Evolutionary conservation across 2,797 vertebrate genomes (phyloP).

Genomic region (Neosilurus mollespiculum): DNA sequence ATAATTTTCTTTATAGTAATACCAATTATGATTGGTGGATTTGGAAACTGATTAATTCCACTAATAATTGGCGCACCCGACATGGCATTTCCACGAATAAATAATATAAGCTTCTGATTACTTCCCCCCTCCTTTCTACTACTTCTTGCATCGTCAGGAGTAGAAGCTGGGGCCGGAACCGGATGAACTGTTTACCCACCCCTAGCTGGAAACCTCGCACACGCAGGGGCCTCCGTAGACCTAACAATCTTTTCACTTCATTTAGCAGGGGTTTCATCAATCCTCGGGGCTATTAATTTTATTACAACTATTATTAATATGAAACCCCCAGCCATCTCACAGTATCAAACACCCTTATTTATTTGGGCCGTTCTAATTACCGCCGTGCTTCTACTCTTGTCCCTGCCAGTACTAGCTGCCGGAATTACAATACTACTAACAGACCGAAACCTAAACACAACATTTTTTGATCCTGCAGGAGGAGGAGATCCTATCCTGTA

Average conservation of each 20-base stretch:
- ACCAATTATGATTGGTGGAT: conserved; percentile 57
- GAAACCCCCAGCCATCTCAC: conserved; percentile 46
- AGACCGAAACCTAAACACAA: conserved; percentile 34
- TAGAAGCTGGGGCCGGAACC: conserved; percentile 54
- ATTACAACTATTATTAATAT: conserved; percentile 65
- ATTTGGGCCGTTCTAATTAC: conserved; percentile 50
- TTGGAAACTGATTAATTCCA: conserved; percentile 58
- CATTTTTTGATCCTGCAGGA: conserved; percentile 46
- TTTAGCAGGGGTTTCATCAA: conserved; percentile 35
- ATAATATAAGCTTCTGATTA: conserved; percentile 64
- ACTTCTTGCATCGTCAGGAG: neutral
- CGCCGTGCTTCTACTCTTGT: neutral
- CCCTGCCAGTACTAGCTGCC: neutral
- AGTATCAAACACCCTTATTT: conserved; percentile 58
- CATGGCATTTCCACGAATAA: conserved; percentile 58
- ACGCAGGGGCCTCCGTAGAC: conserved; percentile 54
- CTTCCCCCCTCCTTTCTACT: conserved; percentile 48
- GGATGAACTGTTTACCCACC: conserved; percentile 62
- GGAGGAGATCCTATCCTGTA: conserved; percentile 31
- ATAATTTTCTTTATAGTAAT: conserved; percentile 71
- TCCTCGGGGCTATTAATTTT: conserved; percentile 57
- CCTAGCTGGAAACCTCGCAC: conserved; percentile 24
- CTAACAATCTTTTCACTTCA: conserved; percentile 62
- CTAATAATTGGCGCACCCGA: conserved; percentile 59
- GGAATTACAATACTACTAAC: conserved; percentile 48